These are phyloP conservation scores for Tangara arthus DNA, from an alignment of 2,797 vertebrate species.

Conservation along the genomic window DNA sequence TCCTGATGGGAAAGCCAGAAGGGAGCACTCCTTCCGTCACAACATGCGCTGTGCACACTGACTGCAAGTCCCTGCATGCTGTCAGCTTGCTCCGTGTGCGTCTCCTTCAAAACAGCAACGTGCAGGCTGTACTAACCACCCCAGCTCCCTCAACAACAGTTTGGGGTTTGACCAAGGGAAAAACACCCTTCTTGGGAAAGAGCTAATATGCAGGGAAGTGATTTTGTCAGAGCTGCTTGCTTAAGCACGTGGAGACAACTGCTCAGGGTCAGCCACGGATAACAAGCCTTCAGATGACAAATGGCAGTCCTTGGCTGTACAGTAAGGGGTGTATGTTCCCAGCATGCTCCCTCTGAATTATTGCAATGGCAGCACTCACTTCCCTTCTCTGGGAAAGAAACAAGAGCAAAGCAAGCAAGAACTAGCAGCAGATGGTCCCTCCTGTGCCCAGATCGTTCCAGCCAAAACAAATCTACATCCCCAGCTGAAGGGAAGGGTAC, in stretches of 20 bases:
- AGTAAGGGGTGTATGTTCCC: conserved; percentile 32
- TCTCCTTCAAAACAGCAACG: background rate
- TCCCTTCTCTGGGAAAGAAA: conserved; percentile 62
- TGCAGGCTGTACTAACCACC: background rate
- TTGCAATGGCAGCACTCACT: conserved; percentile 59
- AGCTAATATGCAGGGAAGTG: background rate
- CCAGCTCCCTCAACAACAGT: background rate
- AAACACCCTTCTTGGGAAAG: background rate
- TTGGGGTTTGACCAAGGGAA: background rate
- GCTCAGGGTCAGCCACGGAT: conserved; percentile 19
- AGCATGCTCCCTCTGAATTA: conserved; percentile 34
- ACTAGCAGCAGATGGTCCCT: conserved; percentile 64
- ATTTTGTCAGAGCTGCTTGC: conserved; percentile 19
- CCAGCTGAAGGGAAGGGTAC: conserved; percentile 51
- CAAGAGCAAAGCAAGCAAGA: conserved; percentile 60
- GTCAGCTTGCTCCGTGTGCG: background rate
- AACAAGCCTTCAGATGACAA: conserved; percentile 52
- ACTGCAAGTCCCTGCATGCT: background rate
- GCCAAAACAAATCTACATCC: conserved; percentile 65
- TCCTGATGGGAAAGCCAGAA: conserved; percentile 6
- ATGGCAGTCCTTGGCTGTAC: conserved; percentile 39
- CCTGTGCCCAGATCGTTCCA: conserved; percentile 52
- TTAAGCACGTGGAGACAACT: conserved; percentile 5
- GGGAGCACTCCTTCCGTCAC: background rate
- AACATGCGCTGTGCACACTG: background rate